Conservation (phyloP, 1,140 invertebrate genomes). For the Ostrea edulis region DNA sequence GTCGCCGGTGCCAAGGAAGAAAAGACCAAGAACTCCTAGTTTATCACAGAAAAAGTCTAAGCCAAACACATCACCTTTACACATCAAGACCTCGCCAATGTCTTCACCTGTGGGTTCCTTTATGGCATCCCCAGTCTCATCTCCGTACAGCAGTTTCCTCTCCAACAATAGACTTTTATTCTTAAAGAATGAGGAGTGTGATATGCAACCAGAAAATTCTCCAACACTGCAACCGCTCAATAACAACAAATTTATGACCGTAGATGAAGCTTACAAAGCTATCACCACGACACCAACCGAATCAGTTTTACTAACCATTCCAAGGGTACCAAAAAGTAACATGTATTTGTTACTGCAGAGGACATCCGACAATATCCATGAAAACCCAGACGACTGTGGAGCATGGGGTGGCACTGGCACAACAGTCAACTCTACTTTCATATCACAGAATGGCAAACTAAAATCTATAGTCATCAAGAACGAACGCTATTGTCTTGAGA, state of each 20-base stretch:
- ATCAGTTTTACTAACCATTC: no score
- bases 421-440: neutral
- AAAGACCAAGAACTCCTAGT: neutral
- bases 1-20: neutral
- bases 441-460: neutral
- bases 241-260: neutral
- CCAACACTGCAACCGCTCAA: neutral
- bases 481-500: neutral
- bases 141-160: no score
- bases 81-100: neutral
- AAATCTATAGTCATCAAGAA: neutral
- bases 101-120: neutral
- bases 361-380: neutral
- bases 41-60: neutral
- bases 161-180: neutral
- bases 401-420: neutral
- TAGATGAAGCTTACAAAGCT: neutral
- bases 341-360: neutral
- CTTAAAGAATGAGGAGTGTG: neutral
- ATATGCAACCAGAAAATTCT: neutral
- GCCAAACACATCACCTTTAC: neutral
- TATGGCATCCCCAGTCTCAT: neutral
- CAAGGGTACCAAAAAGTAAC: neutral
- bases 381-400: neutral
- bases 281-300: neutral